Evolutionary conservation across 2,888 invertebrate species (phyloP).

Genomic region (Brachycybe producta): DNA sequence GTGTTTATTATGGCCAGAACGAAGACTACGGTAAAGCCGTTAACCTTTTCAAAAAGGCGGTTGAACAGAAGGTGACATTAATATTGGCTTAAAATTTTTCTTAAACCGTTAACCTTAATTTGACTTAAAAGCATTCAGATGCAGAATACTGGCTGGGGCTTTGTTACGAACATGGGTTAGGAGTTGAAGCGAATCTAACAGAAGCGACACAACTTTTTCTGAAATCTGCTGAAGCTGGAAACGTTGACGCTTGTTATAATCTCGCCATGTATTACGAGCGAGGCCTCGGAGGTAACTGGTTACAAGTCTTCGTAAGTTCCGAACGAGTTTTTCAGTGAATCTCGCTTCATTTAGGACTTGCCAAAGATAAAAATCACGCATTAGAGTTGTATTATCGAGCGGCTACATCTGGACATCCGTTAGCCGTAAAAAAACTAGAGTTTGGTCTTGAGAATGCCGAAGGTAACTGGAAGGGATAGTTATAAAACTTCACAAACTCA

Average conservation of each 20-base stretch:
- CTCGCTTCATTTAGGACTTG: not conserved
- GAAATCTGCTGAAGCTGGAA: conserved; percentile 7
- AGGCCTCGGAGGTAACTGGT: conserved; percentile 11
- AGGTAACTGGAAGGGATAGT: conserved; percentile 11
- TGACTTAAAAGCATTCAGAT: conserved; percentile 3
- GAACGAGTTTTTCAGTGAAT: not conserved
- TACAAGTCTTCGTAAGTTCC: not conserved
- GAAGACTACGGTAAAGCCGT: conserved; percentile 9
- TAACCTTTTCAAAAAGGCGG: conserved; percentile 4
- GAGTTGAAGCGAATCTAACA: conserved; percentile 3
- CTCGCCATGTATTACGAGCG: conserved; percentile 5
- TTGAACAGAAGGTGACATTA: conserved; percentile 7
- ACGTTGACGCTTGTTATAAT: conserved; percentile 11
- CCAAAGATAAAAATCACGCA: not conserved
- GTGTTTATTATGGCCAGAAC: not conserved
- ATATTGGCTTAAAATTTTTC: not conserved
- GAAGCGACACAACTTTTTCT: conserved; percentile 7
- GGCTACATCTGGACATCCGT: not conserved
- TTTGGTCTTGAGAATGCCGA: conserved; percentile 3
- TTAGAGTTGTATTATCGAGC: conserved; percentile 4
- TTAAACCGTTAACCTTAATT: not conserved
- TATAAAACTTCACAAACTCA: too few species aligned
- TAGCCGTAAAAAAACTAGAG: conserved; percentile 5
- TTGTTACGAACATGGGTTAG: conserved; percentile 11
- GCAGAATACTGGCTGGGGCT: conserved; percentile 8